Percentiles rank a stretch among this genome's conserved stretches.
These are phyloP conservation scores for Pollimyrus isidori DNA, from an alignment of 2,113 vertebrate genomes.

Conservation along the genomic window DNA sequence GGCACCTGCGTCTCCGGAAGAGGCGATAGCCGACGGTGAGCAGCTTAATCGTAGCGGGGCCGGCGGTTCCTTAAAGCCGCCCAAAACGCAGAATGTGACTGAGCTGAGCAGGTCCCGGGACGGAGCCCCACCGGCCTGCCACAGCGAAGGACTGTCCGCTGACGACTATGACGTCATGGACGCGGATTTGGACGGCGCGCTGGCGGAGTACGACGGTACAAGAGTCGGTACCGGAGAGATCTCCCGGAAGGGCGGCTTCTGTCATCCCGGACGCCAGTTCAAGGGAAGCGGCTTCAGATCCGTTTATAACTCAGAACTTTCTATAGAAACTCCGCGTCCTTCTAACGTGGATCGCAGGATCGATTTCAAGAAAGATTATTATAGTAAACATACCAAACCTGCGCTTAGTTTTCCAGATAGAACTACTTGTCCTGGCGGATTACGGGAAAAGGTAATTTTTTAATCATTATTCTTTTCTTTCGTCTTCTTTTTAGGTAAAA, in stretches of 20 bases:
- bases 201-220: slow-evolving; percentile 31
- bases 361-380: slow-evolving; percentile 35
- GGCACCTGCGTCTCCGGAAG: slow-evolving; percentile 47
- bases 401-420: not conserved
- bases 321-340: slow-evolving; percentile 32
- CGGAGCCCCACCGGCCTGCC: slow-evolving; percentile 34
- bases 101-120: slow-evolving; percentile 30
- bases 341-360: slow-evolving; percentile 1
- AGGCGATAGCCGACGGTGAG: slow-evolving; percentile 20
- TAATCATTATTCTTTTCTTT: not conserved
- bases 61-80: slow-evolving; percentile 28
- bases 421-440: not conserved
- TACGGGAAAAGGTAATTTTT: not conserved
- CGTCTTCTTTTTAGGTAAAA: not conserved
- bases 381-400: not conserved
- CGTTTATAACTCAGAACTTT: not conserved
- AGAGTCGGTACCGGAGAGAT: not conserved
- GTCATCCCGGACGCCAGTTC: slow-evolving; percentile 36
- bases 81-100: slow-evolving; percentile 17
- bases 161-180: slow-evolving; percentile 37
- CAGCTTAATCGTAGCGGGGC: slow-evolving; percentile 23
- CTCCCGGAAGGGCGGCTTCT: slow-evolving; percentile 42
- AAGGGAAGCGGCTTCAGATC: slow-evolving; percentile 22
- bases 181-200: slow-evolving; percentile 37
- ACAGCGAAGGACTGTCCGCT: slow-evolving; percentile 44